Evolutionary conservation across 23 tunicate genomes (phyloP).

Genomic region (Corella eumyota): DNA sequence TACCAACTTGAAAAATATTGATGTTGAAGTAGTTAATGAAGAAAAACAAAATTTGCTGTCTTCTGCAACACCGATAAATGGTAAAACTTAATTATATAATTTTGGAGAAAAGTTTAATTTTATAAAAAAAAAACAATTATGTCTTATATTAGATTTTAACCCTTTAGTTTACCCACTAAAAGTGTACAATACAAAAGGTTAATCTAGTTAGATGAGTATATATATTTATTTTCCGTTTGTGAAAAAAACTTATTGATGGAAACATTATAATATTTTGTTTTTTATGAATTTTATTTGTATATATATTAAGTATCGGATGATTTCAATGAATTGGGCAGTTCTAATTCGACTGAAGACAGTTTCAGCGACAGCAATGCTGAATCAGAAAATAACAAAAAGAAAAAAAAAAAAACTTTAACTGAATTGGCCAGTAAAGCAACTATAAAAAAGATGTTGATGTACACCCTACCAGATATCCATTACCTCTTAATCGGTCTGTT

Average conservation of each 20-base stretch:
- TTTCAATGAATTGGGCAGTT: too few relatives aligned
- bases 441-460: slow-evolving; percentile 34
- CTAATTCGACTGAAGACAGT: too few relatives aligned
- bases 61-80: too few relatives aligned
- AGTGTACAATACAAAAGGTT: too few relatives aligned
- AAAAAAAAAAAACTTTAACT: slow-evolving; percentile 11
- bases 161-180: too few relatives aligned
- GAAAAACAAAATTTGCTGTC: slow-evolving; percentile 8
- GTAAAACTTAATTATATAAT: too few relatives aligned
- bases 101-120: too few relatives aligned
- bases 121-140: too few relatives aligned
- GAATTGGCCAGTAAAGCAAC: slow-evolving; percentile 48
- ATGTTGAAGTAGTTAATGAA: background rate
- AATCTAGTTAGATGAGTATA: background rate
- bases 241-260: background rate
- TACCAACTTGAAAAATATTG: background rate
- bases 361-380: background rate
- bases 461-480: slow-evolving; percentile 31
- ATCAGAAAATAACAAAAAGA: background rate
- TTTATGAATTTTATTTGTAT: background rate
- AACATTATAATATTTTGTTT: background rate
- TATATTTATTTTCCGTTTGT: background rate
- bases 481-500: slow-evolving; percentile 20
- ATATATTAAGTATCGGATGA: too few relatives aligned
- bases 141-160: too few relatives aligned